Evolutionary conservation across 2,113 vertebrate genomes (phyloP).

Genomic region (Podarcis muralis): DNA sequence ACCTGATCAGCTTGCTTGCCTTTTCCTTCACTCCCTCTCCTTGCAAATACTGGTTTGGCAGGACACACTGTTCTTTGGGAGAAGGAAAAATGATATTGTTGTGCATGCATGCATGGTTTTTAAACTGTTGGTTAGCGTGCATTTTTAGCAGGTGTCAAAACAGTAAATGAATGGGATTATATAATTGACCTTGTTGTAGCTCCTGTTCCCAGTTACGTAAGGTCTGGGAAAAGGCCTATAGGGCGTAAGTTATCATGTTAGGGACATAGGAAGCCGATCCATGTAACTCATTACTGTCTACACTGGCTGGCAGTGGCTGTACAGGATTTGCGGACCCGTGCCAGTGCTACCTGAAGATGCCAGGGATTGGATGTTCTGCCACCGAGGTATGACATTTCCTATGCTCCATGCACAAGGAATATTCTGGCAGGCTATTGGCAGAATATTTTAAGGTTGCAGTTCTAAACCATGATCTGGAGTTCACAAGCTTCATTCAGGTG

Average conservation of each 20-base stretch:
- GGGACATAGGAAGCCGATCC: too few species aligned
- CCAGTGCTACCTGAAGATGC: too few species aligned
- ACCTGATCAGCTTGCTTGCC: neutral
- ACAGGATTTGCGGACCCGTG: too few species aligned
- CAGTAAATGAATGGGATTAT: neutral
- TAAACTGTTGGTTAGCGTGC: slow-evolving; percentile 15
- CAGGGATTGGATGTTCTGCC: too few species aligned
- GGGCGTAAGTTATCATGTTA: neutral
- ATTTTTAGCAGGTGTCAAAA: slow-evolving; percentile 26
- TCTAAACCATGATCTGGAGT: too few species aligned
- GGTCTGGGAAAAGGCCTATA: too few species aligned
- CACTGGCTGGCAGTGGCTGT: too few species aligned
- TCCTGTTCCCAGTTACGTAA: neutral
- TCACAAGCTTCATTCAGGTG: too few species aligned
- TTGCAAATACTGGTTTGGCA: slow-evolving; percentile 15
- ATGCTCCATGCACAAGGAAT: neutral
- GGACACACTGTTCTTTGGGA: neutral
- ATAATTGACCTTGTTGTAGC: neutral
- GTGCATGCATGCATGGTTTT: neutral
- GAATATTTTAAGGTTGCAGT: too few species aligned
- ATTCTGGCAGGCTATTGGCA: neutral
- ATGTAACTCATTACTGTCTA: too few species aligned
- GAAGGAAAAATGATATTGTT: slow-evolving; percentile 10
- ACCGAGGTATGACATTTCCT: too few species aligned
- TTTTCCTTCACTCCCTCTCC: neutral